These are phyloP conservation scores for Himalopsyche kuldschensis DNA, from an alignment of 2,888 invertebrate genomes.

Conservation along the genomic window DNA sequence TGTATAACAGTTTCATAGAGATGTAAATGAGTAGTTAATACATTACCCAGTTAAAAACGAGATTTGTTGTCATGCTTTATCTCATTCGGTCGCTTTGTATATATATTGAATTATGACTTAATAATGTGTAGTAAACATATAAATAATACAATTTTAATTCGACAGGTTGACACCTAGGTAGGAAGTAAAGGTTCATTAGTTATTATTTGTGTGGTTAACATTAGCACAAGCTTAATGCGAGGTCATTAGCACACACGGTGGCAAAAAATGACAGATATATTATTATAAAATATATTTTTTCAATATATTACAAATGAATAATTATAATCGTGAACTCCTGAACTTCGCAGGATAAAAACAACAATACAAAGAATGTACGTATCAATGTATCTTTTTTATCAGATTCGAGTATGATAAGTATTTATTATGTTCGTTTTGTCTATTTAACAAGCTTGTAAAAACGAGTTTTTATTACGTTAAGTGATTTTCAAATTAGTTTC, in stretches of 20 bases:
- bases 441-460: background rate
- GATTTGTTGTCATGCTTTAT: too few relatives aligned
- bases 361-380: background rate
- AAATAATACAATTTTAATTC: background rate
- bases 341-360: background rate
- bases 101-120: background rate
- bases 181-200: background rate
- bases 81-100: too few relatives aligned
- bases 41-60: too few relatives aligned
- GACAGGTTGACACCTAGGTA: background rate
- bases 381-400: background rate
- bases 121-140: background rate
- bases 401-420: background rate
- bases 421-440: background rate
- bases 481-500: background rate
- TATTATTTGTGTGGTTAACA: background rate
- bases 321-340: background rate
- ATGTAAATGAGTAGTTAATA: too few relatives aligned
- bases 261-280: background rate
- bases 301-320: background rate
- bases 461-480: background rate
- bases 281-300: background rate
- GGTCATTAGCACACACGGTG: background rate
- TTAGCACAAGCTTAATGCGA: background rate
- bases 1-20: too few relatives aligned